Base-by-base conservation (phyloP, 2,888 invertebrate genomes). In the Ryuthela nishihirai region DNA sequence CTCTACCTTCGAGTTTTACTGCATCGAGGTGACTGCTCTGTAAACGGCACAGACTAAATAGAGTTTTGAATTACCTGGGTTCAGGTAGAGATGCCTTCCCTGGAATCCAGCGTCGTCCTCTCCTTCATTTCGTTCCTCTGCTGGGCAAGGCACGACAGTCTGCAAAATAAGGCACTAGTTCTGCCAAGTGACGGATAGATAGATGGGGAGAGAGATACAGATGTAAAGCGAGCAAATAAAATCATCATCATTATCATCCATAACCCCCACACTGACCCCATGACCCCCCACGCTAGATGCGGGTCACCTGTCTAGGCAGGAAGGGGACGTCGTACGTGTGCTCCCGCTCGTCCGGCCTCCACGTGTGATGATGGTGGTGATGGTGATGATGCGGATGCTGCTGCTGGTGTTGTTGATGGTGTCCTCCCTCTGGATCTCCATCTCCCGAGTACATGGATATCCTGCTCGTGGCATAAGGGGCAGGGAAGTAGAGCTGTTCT, bases 241-340 rank as follows among this genome's bases (percentile, higher is more conserved):
- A n/a, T n/a, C n/a, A n/a, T n/a, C n/a, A n/a, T n/a, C n/a, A n/a
- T n/a, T n/a, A n/a, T n/a, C n/a, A n/a, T n/a, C n/a, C n/a, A n/a
- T n/a, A n/a, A n/a, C n/a, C n/a, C n/a, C n/a, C n/a, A n/a, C n/a
- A n/a, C n/a, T n/a, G n/a, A n/a, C n/a, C n/a, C n/a, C n/a, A n/a
- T n/a, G n/a, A n/a, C n/a, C 29, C 29, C 29, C 29, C 29, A 9
- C 39, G 18, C 44, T 60, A 54, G 40, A 60, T 54, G 41, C 54
- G 54, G 44, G 60, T 60, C 60, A 62, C 61, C 61, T 62, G 61
- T 62, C 55, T 62, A 47, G 56, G 61, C 46, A 62, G 50, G 53
- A 61, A 56, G 48, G 64, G 64, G 46, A 64, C 64, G 54, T 64
- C 64, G 44, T 64, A 64, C 47, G 60, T 60, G 54, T 64, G 64